Evolutionary conservation across 2,113 vertebrate genomes (phyloP).

Genomic region (Entelurus aequoreus): DNA sequence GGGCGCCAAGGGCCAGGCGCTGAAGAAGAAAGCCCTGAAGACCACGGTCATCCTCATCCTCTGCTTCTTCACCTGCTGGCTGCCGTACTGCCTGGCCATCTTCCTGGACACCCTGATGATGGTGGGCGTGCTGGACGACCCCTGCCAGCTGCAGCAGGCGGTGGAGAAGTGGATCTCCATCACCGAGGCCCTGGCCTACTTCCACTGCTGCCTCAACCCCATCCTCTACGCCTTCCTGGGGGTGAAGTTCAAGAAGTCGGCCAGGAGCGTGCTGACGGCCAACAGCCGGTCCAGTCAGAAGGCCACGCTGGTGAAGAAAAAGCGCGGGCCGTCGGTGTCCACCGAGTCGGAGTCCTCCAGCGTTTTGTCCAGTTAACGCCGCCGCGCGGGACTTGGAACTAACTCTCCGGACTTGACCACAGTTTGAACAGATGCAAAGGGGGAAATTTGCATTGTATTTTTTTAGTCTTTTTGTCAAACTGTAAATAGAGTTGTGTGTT

Average conservation of each 20-base stretch:
- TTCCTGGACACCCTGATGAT: constrained; percentile 83
- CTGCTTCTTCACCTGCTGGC: constrained; percentile 93
- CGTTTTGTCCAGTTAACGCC: constrained; percentile 90
- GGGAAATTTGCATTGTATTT: constrained; percentile 47
- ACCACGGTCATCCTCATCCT: constrained; percentile 93
- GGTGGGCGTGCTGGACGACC: constrained; percentile 72
- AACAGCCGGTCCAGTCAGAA: constrained; percentile 91
- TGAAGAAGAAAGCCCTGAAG: constrained; percentile 94
- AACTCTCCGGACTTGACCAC: constrained; percentile 67
- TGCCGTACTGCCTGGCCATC: constrained; percentile 88
- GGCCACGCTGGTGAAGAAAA: constrained; percentile 81
- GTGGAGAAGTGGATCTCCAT: constrained; percentile 87
- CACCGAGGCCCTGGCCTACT: constrained; percentile 90
- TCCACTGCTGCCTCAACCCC: constrained; percentile 97
- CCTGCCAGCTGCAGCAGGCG: constrained; percentile 75
- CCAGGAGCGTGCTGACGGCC: constrained; percentile 80
- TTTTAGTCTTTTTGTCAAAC: constrained; percentile 10
- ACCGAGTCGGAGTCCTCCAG: constrained; percentile 98
- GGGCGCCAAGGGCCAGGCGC: constrained; percentile 82
- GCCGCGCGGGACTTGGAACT: constrained; percentile 19
- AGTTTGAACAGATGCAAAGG: constrained; percentile 71
- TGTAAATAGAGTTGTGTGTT: constrained; percentile 66
- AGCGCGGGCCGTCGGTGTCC: constrained; percentile 88
- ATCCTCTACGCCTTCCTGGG: constrained; percentile 97
- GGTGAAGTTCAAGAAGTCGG: constrained; percentile 92